Evolutionary conservation across 2,888 invertebrate species (phyloP).

Genomic region (Seira musarum): DNA sequence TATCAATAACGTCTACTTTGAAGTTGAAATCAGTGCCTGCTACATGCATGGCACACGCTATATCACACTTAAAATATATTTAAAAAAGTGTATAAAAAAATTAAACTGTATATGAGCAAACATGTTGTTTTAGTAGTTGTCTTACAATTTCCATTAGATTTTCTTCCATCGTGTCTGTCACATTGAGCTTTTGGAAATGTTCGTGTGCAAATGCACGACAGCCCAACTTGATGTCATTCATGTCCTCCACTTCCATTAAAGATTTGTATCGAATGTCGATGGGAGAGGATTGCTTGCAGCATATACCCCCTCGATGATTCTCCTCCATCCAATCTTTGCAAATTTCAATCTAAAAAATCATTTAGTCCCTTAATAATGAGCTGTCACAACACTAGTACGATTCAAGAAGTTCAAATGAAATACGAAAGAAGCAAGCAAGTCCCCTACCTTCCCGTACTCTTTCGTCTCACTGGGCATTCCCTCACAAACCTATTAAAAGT

Average conservation of each 20-base stretch:
- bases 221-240: not conserved
- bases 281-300: constrained; percentile 52
- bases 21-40: not conserved
- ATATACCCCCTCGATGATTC: constrained; percentile 52
- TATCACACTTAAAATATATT: constrained; percentile 32
- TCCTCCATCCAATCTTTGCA: constrained; percentile 52
- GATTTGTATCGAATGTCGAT: constrained; percentile 36
- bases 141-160: constrained; percentile 34
- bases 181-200: constrained; percentile 8
- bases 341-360: constrained; percentile 28
- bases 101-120: too few relatives aligned
- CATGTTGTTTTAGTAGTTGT: not conserved
- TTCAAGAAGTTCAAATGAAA: not conserved
- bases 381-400: not conserved
- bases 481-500: constrained; percentile 33
- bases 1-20: not conserved
- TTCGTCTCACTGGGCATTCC: constrained; percentile 33
- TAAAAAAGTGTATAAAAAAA: too few relatives aligned
- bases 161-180: constrained; percentile 13
- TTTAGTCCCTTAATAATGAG: not conserved
- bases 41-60: constrained; percentile 21
- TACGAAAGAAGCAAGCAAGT: too few relatives aligned
- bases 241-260: constrained; percentile 2
- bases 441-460: constrained; percentile 26
- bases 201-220: not conserved